Evolutionary conservation across 1,140 invertebrate species (phyloP).

Genomic region (Camponotus vicinus): DNA sequence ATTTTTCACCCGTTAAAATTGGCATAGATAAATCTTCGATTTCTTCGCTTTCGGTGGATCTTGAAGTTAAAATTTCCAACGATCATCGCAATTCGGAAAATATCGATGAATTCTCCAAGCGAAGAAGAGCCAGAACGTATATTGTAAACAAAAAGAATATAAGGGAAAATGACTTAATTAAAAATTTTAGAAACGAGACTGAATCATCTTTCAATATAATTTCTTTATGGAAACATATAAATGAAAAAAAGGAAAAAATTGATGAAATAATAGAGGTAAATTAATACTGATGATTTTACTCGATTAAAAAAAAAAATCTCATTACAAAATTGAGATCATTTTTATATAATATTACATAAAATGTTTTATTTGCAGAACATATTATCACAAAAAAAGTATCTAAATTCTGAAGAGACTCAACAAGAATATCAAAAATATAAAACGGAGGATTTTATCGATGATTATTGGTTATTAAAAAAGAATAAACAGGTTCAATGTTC

Average conservation of each 20-base stretch:
- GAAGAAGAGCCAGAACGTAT: conserved; percentile 57
- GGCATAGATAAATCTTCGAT: background rate
- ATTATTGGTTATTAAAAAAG: background rate
- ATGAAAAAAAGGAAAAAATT: background rate
- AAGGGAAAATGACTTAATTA: background rate
- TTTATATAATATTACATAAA: background rate
- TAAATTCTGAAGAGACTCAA: conserved; percentile 12
- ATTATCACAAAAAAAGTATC: background rate
- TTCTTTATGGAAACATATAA: background rate
- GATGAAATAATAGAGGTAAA: conserved; percentile 23
- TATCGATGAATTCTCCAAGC: background rate
- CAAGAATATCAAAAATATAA: background rate
- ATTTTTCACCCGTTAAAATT: background rate
- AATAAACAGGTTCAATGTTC: conserved; percentile 3
- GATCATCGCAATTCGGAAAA: background rate
- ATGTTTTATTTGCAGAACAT: background rate
- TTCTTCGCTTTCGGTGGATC: conserved; percentile 25
- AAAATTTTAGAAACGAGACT: background rate
- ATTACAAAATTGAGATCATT: background rate
- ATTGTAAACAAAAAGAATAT: conserved; percentile 18
- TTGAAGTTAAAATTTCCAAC: conserved; percentile 32
- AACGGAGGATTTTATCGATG: background rate
- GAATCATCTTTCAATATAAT: background rate
- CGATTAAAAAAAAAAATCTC: background rate
- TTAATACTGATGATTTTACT: conserved; percentile 28